phyloP scores from a whole-genome alignment of 2,113 vertebrate species.

The Bucco capensis region DNA sequence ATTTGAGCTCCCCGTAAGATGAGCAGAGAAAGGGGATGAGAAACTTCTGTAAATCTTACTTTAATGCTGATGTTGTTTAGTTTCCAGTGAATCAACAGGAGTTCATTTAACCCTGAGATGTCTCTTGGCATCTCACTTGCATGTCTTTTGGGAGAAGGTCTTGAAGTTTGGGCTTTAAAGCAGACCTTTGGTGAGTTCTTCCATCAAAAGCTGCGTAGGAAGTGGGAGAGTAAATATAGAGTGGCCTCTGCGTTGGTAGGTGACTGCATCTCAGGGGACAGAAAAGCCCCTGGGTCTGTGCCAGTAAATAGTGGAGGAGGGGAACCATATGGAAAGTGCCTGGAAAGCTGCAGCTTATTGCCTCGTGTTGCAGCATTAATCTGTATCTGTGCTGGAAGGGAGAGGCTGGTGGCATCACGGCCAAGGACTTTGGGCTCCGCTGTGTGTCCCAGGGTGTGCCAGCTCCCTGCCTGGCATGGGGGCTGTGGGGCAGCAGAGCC shows the following conservation, averaged over 20 bases:
- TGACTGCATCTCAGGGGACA: not conserved
- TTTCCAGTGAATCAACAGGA: not conserved
- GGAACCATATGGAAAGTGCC: not conserved
- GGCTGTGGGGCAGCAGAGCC: not conserved
- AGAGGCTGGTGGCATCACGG: fast-evolving
- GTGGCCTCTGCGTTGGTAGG: not conserved
- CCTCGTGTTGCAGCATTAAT: not conserved
- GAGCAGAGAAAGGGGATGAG: not conserved
- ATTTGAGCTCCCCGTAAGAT: not conserved
- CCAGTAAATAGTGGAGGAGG: not conserved
- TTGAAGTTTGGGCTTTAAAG: not conserved
- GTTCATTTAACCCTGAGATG: not conserved
- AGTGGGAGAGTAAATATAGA: not conserved
- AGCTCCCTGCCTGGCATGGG: not conserved
- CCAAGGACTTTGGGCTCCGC: not conserved
- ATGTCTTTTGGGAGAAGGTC: not conserved
- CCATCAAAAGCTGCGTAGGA: not conserved
- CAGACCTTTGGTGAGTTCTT: not conserved
- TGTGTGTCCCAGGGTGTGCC: not conserved
- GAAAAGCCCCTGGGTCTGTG: not conserved
- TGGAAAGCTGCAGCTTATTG: not conserved
- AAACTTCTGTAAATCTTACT: not conserved
- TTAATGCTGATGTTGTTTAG: not conserved
- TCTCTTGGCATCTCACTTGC: not conserved
- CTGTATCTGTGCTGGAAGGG: not conserved